Conservation (phyloP, 2,113 vertebrate genomes). For the Rana temporaria region DNA sequence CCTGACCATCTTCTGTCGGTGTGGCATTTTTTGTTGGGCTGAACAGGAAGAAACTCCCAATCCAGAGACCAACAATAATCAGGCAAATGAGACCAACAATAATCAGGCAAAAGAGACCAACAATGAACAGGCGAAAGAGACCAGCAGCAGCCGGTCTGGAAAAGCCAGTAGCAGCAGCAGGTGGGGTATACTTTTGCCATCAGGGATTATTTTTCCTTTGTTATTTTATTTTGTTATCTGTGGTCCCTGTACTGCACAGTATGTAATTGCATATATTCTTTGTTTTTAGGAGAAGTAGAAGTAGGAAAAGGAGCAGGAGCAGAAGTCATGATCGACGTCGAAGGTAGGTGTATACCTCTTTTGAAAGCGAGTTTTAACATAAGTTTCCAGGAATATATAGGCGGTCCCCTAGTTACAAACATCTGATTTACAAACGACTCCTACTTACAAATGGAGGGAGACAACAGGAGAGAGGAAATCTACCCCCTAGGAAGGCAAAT, state of each 20-base stretch:
- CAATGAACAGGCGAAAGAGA: constrained; percentile 54
- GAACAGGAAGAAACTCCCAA: constrained; percentile 61
- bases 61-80: constrained; percentile 62
- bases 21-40: constrained; percentile 51
- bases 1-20: constrained; percentile 33
- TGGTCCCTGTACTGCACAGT: neutral
- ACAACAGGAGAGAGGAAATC: too few species aligned
- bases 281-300: constrained; percentile 34
- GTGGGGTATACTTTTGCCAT: constrained; percentile 46
- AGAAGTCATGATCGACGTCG: constrained; percentile 64
- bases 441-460: too few species aligned
- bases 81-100: constrained; percentile 34
- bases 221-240: neutral
- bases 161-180: constrained; percentile 41
- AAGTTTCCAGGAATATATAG: neutral
- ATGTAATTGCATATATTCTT: neutral
- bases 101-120: too few species aligned
- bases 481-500: too few species aligned
- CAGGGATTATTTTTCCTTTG: too few species aligned
- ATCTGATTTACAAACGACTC: too few species aligned
- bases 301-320: constrained; percentile 65
- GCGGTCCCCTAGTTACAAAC: too few species aligned
- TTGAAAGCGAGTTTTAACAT: neutral
- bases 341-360: constrained; percentile 59
- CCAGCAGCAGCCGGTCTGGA: constrained; percentile 10